These are phyloP conservation scores for Agonopterix alstromeriana DNA, from an alignment of 2,888 invertebrate genomes.

Conservation along the genomic window DNA sequence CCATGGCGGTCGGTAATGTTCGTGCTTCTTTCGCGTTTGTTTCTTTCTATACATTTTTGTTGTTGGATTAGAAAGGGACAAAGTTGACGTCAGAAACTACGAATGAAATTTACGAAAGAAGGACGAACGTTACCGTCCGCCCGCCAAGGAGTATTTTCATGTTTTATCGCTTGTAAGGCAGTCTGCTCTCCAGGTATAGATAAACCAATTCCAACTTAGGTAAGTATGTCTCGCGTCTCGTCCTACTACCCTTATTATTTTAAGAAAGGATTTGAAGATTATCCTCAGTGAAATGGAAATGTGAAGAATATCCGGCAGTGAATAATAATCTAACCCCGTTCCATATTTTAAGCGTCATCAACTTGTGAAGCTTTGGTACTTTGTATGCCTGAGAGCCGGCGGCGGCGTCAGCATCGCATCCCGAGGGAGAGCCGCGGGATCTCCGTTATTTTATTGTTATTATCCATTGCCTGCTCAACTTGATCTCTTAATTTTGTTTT, in stretches of 20 bases:
- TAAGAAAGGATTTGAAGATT: neutral
- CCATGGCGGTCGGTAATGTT: too few species aligned
- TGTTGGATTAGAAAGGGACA: too few species aligned
- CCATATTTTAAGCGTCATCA: conserved; percentile 4
- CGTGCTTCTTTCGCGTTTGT: too few species aligned
- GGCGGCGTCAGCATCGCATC: neutral
- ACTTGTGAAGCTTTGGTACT: neutral
- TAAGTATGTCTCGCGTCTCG: neutral
- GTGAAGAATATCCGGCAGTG: conserved; percentile 1
- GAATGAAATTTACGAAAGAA: too few species aligned
- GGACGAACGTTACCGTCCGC: too few species aligned
- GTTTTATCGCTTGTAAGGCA: too few species aligned
- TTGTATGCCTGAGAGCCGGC: neutral
- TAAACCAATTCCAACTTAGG: too few species aligned
- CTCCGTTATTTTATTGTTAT: neutral
- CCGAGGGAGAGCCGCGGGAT: neutral
- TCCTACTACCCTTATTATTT: neutral
- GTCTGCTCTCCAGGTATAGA: too few species aligned
- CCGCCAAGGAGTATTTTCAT: too few species aligned
- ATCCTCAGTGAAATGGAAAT: neutral
- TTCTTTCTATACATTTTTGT: too few species aligned
- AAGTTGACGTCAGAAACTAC: too few species aligned
- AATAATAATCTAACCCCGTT: conserved; percentile 1
- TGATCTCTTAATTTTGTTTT: too few species aligned
- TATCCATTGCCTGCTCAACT: neutral